Evolutionary conservation across 2,888 invertebrate genomes (phyloP).

Genomic region (Coenonympha arcania): DNA sequence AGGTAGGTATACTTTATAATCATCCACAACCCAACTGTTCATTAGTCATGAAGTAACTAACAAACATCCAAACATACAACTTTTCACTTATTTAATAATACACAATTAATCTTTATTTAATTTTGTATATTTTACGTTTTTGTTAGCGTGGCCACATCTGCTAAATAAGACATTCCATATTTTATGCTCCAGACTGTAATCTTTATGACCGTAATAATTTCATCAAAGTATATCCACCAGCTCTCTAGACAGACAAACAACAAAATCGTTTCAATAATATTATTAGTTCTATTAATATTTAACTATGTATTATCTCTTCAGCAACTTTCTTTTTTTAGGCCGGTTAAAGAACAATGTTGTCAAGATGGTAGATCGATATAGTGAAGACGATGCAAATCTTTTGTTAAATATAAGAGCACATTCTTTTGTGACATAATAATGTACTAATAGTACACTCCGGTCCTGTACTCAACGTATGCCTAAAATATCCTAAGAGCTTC

Average conservation of each 20-base stretch:
- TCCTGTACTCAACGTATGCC: no score
- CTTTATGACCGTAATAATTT: conserved; percentile 1
- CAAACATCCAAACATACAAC: no score
- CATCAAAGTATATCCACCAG: neutral
- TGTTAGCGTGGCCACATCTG: neutral
- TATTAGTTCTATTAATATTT: neutral
- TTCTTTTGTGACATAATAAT: no score
- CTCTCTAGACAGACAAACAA: neutral
- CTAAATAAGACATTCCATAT: conserved; percentile 3
- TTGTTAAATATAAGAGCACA: neutral
- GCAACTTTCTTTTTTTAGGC: neutral
- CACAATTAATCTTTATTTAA: no score
- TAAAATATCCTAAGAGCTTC: no score
- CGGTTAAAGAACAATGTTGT: neutral
- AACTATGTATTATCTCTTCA: no score
- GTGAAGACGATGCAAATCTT: neutral
- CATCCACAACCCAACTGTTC: no score
- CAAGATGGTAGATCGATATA: neutral
- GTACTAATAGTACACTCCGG: no score
- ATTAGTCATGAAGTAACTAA: no score
- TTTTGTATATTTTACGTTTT: no score
- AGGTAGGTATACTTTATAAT: no score
- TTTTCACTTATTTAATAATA: no score
- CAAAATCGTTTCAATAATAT: neutral
- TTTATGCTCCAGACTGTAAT: conserved; percentile 1